Percentiles rank a stretch among this genome's conserved stretches.
These are phyloP conservation scores for Brachyrhaphis roseni DNA, from an alignment of 2,797 vertebrate species.

Conservation along the genomic window DNA sequence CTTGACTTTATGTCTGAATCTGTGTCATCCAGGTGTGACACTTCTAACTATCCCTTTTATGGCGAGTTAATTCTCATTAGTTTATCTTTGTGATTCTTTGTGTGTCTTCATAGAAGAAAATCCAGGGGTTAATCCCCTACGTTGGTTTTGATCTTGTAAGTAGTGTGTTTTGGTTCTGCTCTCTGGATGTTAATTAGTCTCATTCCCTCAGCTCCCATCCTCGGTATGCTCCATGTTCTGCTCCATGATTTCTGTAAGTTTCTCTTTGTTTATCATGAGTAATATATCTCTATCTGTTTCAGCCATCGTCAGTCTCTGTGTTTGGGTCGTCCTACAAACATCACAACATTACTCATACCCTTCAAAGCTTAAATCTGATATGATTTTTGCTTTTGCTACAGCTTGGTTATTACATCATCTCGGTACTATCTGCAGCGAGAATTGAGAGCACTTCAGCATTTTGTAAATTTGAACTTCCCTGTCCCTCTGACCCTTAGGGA, in stretches of 20 bases:
- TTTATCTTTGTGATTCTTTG: neutral
- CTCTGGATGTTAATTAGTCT: neutral
- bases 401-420: neutral
- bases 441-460: conserved; percentile 4
- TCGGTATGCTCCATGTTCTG: neutral
- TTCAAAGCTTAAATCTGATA: neutral
- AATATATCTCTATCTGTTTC: neutral
- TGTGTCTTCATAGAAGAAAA: neutral
- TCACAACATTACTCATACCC: neutral
- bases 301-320: neutral
- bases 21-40: neutral
- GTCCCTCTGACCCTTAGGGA: neutral
- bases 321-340: neutral
- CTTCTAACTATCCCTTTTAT: neutral
- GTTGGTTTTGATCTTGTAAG: neutral
- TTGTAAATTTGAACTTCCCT: neutral
- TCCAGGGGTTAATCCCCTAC: neutral
- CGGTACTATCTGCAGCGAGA: neutral
- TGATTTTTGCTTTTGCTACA: conserved; percentile 7
- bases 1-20: neutral
- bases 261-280: neutral
- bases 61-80: neutral
- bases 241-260: neutral
- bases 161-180: neutral
- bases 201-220: neutral